Percentiles rank a stretch among this genome's conserved stretches.
Evolutionary conservation across 2,888 invertebrate genomes (phyloP).

Genomic region (Hirtodrosophila cameraria): DNA sequence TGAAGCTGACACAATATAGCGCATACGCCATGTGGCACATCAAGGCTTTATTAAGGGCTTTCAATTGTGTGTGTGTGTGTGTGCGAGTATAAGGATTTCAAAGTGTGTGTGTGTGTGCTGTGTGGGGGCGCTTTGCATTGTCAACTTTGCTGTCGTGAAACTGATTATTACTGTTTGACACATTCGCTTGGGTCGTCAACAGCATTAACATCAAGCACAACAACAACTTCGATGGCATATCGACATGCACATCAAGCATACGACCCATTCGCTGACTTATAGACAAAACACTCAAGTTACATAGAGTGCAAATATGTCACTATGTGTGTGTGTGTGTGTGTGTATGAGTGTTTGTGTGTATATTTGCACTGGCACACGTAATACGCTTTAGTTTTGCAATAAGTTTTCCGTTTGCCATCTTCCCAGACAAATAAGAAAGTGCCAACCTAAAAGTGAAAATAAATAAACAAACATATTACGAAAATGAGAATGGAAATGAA

Average conservation of each 20-base stretch:
- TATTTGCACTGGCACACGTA: conserved; percentile 45
- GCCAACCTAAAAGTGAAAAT: conserved; percentile 66
- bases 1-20: conserved; percentile 60
- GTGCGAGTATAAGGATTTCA: not conserved
- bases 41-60: conserved; percentile 43
- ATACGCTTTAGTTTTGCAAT: conserved; percentile 62
- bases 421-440: conserved; percentile 54
- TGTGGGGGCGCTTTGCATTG: conserved; percentile 44
- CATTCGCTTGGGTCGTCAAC: conserved; percentile 58
- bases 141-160: conserved; percentile 63
- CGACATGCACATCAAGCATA: conserved; percentile 66
- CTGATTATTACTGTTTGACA: conserved; percentile 78
- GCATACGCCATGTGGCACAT: conserved; percentile 59
- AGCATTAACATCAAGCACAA: conserved; percentile 19
- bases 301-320: conserved; percentile 13
- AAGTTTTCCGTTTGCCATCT: conserved; percentile 16
- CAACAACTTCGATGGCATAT: conserved; percentile 17
- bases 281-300: conserved; percentile 29
- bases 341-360: conserved; percentile 10
- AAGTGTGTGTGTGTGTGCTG: conserved; percentile 1
- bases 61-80: conserved; percentile 1
- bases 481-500: conserved; percentile 19
- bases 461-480: conserved; percentile 58
- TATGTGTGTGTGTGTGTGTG: conserved; percentile 11
- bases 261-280: conserved; percentile 57